Conservation (phyloP, 2,113 vertebrate species). For the Nothoprocta perdicaria region DNA sequence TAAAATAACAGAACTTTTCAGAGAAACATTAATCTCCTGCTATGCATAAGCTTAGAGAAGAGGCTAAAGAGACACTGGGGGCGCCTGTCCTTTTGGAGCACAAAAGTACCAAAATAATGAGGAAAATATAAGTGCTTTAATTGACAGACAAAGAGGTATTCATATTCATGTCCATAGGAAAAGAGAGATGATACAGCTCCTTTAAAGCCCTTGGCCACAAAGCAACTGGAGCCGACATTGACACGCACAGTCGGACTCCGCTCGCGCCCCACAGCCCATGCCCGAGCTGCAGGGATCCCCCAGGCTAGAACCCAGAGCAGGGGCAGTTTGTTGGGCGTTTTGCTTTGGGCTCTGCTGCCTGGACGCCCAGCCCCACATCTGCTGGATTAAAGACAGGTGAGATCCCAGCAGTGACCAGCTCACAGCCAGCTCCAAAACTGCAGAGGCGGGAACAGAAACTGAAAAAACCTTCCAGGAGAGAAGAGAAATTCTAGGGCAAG, state of each 20-base stretch:
- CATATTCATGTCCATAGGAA: neutral
- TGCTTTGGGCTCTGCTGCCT: neutral
- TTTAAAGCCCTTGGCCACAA: neutral
- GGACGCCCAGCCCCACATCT: neutral
- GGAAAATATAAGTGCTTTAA: neutral
- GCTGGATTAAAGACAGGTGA: neutral
- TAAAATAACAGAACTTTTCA: accelerated
- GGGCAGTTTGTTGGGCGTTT: neutral
- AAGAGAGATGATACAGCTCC: neutral
- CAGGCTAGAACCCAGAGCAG: neutral
- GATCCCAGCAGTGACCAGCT: neutral
- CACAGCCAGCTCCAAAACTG: neutral
- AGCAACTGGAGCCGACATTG: neutral
- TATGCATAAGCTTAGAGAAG: accelerated
- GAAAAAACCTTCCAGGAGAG: neutral
- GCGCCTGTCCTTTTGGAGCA: neutral
- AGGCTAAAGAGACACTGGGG: accelerated
- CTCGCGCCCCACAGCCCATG: neutral
- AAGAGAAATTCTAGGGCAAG: neutral
- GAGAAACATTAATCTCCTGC: neutral
- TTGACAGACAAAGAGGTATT: neutral
- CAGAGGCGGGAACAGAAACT: neutral
- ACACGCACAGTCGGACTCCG: neutral
- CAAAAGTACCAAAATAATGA: neutral
- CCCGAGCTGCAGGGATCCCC: neutral